Conservation (phyloP, 1,140 invertebrate genomes). For the Bathynomus jamesi region DNA sequence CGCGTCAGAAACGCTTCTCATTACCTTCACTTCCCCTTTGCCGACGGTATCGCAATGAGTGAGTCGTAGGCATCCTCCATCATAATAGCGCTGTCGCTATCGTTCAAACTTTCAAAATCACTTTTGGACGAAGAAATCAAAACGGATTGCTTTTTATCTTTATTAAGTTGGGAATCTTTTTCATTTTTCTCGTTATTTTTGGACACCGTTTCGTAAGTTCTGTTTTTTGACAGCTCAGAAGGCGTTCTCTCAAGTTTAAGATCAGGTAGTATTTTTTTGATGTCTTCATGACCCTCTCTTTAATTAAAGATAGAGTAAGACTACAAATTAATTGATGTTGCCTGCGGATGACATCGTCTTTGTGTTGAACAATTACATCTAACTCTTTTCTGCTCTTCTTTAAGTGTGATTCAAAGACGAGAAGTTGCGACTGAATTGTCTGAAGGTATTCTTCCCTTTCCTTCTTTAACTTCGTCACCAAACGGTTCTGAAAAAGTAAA, state of each 20-base stretch:
- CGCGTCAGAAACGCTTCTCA: slow-evolving; percentile 37
- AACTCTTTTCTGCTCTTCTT: slow-evolving; percentile 80
- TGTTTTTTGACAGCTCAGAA: neutral
- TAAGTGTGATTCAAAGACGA: slow-evolving; percentile 72
- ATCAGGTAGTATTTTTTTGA: neutral
- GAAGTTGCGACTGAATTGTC: slow-evolving; percentile 65
- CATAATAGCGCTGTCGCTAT: slow-evolving; percentile 76
- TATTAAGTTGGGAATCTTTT: too few species aligned
- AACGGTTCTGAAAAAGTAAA: slow-evolving; percentile 52
- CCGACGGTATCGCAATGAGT: slow-evolving; percentile 44
- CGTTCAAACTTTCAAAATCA: slow-evolving; percentile 62
- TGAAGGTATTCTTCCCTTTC: slow-evolving; percentile 65
- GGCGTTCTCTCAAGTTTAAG: neutral
- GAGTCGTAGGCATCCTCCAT: slow-evolving; percentile 54
- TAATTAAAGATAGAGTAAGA: slow-evolving; percentile 41
- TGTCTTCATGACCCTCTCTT: neutral
- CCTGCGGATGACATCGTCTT: slow-evolving; percentile 67
- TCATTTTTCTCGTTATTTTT: slow-evolving; percentile 8
- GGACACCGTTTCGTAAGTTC: neutral
- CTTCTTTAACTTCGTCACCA: slow-evolving; percentile 49
- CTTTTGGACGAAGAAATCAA: slow-evolving; percentile 19
- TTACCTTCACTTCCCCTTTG: slow-evolving; percentile 34
- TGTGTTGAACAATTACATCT: slow-evolving; percentile 58
- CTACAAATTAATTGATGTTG: slow-evolving; percentile 71
- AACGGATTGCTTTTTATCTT: too few species aligned